phyloP scores from a whole-genome alignment of 37 sponge, comb jelly and placozoan species.

The Beroe forskalii region DNA sequence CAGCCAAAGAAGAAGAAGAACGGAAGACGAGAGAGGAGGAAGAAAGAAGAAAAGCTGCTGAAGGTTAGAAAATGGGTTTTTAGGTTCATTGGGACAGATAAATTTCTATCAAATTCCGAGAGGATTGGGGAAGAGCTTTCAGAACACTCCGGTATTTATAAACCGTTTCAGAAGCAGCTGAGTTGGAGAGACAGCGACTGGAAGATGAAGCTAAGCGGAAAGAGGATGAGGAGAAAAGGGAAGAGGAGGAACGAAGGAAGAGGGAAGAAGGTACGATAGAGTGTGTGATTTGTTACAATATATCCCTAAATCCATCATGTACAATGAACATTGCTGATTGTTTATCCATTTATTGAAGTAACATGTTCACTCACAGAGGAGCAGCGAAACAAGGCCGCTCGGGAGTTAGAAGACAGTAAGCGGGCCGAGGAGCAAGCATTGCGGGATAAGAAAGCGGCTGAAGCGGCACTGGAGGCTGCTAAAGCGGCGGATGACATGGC shows the following conservation, averaged over 20 bases:
- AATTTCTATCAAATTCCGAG: too few species aligned
- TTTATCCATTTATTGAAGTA: too few species aligned
- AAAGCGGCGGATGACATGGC: slow-evolving; percentile 9
- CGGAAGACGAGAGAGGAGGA: slow-evolving; percentile 11
- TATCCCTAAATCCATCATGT: too few species aligned
- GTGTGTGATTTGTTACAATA: too few species aligned
- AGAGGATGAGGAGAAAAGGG: slow-evolving; percentile 26
- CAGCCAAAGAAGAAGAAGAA: slow-evolving; percentile 16
- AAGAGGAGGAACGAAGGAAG: neutral
- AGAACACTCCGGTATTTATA: too few species aligned
- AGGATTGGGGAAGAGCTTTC: too few species aligned
- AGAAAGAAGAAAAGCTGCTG: neutral
- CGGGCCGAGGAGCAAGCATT: slow-evolving; percentile 1
- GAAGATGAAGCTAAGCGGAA: neutral
- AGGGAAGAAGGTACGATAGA: slow-evolving; percentile 6
- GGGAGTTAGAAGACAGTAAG: slow-evolving; percentile 21
- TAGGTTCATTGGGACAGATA: too few species aligned
- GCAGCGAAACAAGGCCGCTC: neutral
- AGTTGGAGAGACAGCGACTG: neutral
- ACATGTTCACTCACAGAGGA: neutral
- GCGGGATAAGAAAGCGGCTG: neutral
- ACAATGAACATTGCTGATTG: too few species aligned
- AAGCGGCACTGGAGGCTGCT: slow-evolving; percentile 36
- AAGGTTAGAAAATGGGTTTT: too few species aligned
- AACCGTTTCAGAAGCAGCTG: neutral